Conservation (phyloP, 1,140 invertebrate species). For the Heliconius congener region DNA sequence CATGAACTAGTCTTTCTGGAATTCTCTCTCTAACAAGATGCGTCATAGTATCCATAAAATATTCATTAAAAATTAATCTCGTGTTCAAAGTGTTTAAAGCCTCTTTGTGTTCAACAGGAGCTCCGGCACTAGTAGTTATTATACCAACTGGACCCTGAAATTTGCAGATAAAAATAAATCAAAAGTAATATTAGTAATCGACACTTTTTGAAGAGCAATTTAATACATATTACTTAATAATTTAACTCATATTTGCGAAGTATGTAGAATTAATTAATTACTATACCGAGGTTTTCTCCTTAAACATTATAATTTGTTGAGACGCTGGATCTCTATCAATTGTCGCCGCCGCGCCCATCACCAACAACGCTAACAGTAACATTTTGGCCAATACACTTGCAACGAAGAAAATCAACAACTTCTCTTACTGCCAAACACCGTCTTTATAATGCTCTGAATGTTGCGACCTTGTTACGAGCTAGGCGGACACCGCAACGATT, state of each 20-base stretch:
- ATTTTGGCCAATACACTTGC: conserved; percentile 20
- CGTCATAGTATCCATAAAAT: conserved; percentile 93
- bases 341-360: conserved; percentile 25
- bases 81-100: conserved; percentile 59
- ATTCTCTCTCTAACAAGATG: conserved; percentile 96
- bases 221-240: neutral
- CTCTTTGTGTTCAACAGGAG: conserved; percentile 88
- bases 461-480: conserved; percentile 42
- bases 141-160: conserved; percentile 92
- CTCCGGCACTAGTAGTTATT: conserved; percentile 90
- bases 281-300: conserved; percentile 74
- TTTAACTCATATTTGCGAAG: neutral
- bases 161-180: conserved; percentile 42
- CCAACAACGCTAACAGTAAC: conserved; percentile 29
- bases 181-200: neutral
- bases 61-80: conserved; percentile 90
- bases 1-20: conserved; percentile 96
- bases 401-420: conserved; percentile 42
- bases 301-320: conserved; percentile 54
- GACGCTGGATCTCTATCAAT: conserved; percentile 47
- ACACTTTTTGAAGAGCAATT: neutral
- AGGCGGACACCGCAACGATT: conserved; percentile 38
- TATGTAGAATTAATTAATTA: neutral
- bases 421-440: conserved; percentile 21
- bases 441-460: conserved; percentile 50